Evolutionary conservation across 2,888 invertebrate genomes (phyloP).

Genomic region (Pseudococcus longispinus): DNA sequence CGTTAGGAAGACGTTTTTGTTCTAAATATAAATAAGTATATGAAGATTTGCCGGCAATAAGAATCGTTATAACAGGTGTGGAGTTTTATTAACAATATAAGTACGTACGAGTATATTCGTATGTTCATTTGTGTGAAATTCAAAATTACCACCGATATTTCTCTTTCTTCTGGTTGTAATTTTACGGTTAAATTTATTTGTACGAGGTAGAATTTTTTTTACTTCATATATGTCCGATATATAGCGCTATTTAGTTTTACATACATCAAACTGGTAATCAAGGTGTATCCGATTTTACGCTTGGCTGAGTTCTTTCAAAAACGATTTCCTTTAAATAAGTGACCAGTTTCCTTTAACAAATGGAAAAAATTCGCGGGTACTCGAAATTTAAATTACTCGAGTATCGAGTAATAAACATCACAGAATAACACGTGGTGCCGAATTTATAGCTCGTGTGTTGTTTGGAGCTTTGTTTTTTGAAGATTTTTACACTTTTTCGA

Average conservation of each 20-base stretch:
- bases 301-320: slow-evolving; percentile 49
- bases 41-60: background rate
- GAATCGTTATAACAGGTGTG: background rate
- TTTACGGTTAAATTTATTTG: slow-evolving; percentile 41
- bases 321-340: slow-evolving; percentile 54
- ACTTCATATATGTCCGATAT: slow-evolving; percentile 20
- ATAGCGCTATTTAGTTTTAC: slow-evolving; percentile 45
- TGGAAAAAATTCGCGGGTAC: slow-evolving; percentile 43
- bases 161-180: background rate
- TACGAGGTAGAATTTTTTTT: slow-evolving; percentile 7
- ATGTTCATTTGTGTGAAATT: slow-evolving; percentile 33
- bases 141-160: slow-evolving; percentile 10
- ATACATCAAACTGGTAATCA: slow-evolving; percentile 54
- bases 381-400: slow-evolving; percentile 34
- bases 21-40: background rate
- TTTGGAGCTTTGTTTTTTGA: background rate
- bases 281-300: slow-evolving; percentile 56
- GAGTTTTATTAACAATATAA: background rate
- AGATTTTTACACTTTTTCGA: background rate
- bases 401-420: background rate
- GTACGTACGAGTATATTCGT: background rate
- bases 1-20: background rate
- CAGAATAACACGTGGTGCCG: background rate
- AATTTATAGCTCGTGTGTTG: background rate
- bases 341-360: slow-evolving; percentile 53